Evolutionary conservation across 2,888 invertebrate genomes (phyloP).

Genomic region (Malacosoma neustria): DNA sequence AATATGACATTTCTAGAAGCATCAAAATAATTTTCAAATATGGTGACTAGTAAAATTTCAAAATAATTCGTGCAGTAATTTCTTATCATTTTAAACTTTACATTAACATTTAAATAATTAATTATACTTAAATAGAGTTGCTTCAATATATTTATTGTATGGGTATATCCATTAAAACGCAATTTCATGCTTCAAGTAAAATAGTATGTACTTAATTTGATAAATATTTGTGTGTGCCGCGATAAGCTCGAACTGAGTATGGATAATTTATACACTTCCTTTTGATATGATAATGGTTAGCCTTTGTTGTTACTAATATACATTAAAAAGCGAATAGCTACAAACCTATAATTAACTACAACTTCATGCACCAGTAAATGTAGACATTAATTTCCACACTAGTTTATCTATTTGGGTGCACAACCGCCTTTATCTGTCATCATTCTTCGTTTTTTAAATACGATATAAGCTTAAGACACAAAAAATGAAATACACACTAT

Average conservation of each 20-base stretch:
- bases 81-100: neutral
- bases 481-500: slow-evolving; percentile 18
- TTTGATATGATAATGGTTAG: slow-evolving; percentile 63
- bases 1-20: too few species aligned
- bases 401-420: slow-evolving; percentile 74
- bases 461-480: slow-evolving; percentile 2
- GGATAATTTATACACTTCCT: slow-evolving; percentile 66
- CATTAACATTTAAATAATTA: neutral
- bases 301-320: slow-evolving; percentile 63
- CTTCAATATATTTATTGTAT: neutral
- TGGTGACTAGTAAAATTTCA: too few species aligned
- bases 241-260: slow-evolving; percentile 47
- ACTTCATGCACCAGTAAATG: slow-evolving; percentile 76
- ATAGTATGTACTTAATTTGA: slow-evolving; percentile 43
- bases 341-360: slow-evolving; percentile 72
- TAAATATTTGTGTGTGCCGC: slow-evolving; percentile 49
- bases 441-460: slow-evolving; percentile 28
- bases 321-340: slow-evolving; percentile 66
- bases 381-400: slow-evolving; percentile 75
- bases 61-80: slow-evolving; percentile 1
- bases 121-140: neutral
- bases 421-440: slow-evolving; percentile 74
- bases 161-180: slow-evolving; percentile 29
- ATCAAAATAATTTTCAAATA: too few species aligned
- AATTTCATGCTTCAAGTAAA: slow-evolving; percentile 48